Evolutionary conservation across 2,797 vertebrate species (phyloP).

Genomic region (Vultur gryphus): DNA sequence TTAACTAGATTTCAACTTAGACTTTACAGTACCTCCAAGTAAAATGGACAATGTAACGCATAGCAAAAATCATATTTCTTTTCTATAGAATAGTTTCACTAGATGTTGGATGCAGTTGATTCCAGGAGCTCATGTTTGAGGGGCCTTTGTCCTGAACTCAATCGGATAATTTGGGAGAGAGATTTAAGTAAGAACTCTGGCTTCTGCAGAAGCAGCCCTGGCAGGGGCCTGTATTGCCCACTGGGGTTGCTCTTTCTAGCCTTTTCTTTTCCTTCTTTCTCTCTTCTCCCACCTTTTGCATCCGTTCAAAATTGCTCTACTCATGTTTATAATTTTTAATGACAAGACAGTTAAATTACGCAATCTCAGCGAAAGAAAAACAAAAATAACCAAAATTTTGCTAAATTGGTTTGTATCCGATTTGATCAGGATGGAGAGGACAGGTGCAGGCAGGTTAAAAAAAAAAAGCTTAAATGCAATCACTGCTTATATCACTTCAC

Average conservation of each 20-base stretch:
- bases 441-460: neutral
- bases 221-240: neutral
- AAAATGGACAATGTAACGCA: neutral
- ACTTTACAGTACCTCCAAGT: neutral
- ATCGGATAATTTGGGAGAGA: neutral
- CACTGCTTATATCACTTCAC: neutral
- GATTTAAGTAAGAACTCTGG: neutral
- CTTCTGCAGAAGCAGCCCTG: neutral
- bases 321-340: neutral
- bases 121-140: neutral
- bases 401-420: neutral
- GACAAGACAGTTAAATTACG: neutral
- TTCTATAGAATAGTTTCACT: neutral
- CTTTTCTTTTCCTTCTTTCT: neutral
- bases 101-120: neutral
- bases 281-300: neutral
- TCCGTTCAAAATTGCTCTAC: neutral
- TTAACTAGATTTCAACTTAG: neutral
- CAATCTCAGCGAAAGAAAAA: neutral
- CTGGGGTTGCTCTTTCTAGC: neutral
- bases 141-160: neutral
- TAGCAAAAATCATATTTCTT: neutral
- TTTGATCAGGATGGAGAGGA: neutral
- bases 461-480: neutral
- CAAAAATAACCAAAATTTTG: neutral